phyloP scores from a whole-genome alignment of 2,113 vertebrate species.

The Entosphenus tridentatus region DNA sequence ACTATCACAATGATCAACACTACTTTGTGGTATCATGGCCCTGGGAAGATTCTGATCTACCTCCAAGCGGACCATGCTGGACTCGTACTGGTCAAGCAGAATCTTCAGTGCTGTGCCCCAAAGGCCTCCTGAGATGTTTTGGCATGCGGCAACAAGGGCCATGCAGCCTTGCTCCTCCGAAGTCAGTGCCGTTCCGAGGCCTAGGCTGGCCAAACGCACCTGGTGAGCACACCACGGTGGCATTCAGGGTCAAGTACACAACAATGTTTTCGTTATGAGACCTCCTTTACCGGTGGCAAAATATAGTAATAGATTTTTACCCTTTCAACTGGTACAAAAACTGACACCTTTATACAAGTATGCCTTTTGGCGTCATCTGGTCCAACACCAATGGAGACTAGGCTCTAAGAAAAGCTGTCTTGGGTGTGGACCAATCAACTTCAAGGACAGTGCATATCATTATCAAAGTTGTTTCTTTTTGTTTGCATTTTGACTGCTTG shows the following conservation, averaged over 20 bases:
- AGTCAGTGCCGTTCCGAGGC: constrained; percentile 58
- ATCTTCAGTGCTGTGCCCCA: constrained; percentile 80
- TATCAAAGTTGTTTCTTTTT: too few species aligned
- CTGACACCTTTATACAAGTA: too few species aligned
- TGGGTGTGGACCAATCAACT: too few species aligned
- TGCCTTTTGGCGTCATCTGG: too few species aligned
- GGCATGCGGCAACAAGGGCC: constrained; percentile 61
- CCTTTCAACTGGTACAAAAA: too few species aligned
- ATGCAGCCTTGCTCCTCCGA: constrained; percentile 44
- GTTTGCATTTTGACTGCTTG: too few species aligned
- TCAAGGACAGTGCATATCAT: too few species aligned
- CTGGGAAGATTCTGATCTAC: constrained; percentile 19
- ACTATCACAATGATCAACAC: background rate
- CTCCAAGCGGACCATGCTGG: constrained; percentile 83
- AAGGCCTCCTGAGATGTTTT: constrained; percentile 84
- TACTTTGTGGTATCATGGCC: background rate
- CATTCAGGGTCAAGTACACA: background rate
- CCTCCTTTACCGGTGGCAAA: too few species aligned
- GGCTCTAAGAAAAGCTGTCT: too few species aligned
- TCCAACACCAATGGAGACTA: too few species aligned
- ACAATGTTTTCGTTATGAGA: background rate
- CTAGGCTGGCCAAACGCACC: constrained; percentile 77
- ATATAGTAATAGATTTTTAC: too few species aligned
- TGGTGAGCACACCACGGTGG: constrained; percentile 14
- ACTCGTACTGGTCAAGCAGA: constrained; percentile 64